Evolutionary conservation across 2,888 invertebrate genomes (phyloP), one percentile per base, ranked within the genome.

Genomic region (Amiota communis): DNA sequence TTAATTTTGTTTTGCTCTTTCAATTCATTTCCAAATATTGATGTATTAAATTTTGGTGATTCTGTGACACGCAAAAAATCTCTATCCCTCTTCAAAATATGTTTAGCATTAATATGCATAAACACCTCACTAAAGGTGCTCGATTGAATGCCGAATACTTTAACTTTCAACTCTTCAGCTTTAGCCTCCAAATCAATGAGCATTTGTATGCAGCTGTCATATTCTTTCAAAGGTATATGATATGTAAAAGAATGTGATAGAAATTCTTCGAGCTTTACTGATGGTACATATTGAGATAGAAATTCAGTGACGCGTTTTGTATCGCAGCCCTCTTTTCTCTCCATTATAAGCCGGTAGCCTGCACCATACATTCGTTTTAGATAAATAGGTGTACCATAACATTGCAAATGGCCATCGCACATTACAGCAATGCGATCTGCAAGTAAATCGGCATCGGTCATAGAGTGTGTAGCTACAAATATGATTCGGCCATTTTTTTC

Each of bases 121-220:
- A 95, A 95, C 0, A 96, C 96, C 89, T 97, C 96, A 90, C 97
- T 96, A 88, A 97, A 91, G 0, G 96, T 95, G 0, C 96, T 96
- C 12, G 96, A 92, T 6, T 94, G 92, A 20, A 96, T 92, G 1
- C 96, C 96, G 87, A 94, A 96, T 85, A 95, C 94, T 74, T 92
- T 92, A 65, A 95, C 92, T 8, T 92, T 92, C 15, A 96, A 90
- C 0, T 86, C 84, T 0, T 89, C 86, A 36, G 91, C 91, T 67
- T 92, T 90, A 0, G 83, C 82, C 86, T 95, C 95, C 51, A 96
- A 88, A 71, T 93, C 92, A 48, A 88, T 89, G 69, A 96, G 91
- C 91, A 96, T 91, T 1, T 89, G 88, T 80, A 94, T 93, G 86
- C 95, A 95, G 10, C 90, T 81, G 46, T 90, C 85, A 0, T 93